Evolutionary conservation across 2,113 vertebrate genomes (phyloP).

Genomic region (Hypomesus transpacificus): DNA sequence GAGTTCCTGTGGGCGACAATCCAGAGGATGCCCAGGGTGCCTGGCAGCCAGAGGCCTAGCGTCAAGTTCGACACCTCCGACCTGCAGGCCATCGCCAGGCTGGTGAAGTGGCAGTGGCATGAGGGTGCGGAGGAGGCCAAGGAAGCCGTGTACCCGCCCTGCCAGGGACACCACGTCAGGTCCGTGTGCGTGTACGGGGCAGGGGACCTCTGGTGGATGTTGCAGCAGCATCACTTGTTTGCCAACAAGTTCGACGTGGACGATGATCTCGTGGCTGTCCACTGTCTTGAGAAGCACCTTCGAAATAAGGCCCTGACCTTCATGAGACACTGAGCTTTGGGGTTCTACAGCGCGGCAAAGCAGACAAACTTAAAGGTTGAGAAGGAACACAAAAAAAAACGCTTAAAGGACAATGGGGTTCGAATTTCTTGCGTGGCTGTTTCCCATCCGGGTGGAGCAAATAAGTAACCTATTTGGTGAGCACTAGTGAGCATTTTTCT

Average conservation of each 20-base stretch:
- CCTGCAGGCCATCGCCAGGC: conserved; percentile 75
- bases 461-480: too few relatives aligned
- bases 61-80: conserved; percentile 80
- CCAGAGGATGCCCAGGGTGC: conserved; percentile 79
- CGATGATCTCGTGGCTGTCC: conserved; percentile 74
- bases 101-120: conserved; percentile 84
- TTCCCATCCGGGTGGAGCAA: too few relatives aligned
- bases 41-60: conserved; percentile 73
- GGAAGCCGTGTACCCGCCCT: conserved; percentile 78
- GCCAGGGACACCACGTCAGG: conserved; percentile 76
- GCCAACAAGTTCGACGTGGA: conserved; percentile 89
- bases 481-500: too few relatives aligned
- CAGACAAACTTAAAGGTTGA: too few relatives aligned
- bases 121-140: conserved; percentile 70
- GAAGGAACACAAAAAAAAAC: too few relatives aligned
- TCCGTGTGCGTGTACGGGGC: conserved; percentile 81
- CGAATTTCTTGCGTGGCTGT: too few relatives aligned
- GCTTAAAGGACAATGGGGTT: too few relatives aligned
- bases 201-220: conserved; percentile 83
- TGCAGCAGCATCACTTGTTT: conserved; percentile 81
- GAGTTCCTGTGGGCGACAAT: conserved; percentile 90
- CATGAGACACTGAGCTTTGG: too few relatives aligned
- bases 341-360: too few relatives aligned
- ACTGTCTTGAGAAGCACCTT: conserved; percentile 84
- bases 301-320: conserved; percentile 66